Conservation (phyloP, 2,113 vertebrate genomes). For the Macquaria ambigua region DNA sequence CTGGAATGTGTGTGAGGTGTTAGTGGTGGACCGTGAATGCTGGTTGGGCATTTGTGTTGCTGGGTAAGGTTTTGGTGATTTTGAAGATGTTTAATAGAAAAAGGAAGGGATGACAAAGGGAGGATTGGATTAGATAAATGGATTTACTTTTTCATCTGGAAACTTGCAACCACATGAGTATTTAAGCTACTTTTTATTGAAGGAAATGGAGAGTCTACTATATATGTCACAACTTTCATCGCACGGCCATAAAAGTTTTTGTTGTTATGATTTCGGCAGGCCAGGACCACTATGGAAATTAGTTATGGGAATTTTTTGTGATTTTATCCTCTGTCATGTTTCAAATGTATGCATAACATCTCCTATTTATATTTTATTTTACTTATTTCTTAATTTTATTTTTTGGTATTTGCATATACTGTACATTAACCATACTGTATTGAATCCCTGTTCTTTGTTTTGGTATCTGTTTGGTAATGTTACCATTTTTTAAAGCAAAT, state of each 20-base stretch:
- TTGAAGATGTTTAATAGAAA: slow-evolving; percentile 1
- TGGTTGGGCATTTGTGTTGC: slow-evolving; percentile 18
- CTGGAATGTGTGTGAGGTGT: slow-evolving; percentile 16
- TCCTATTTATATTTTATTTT: background rate
- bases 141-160: background rate
- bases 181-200: too few species aligned
- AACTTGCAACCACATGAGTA: too few species aligned
- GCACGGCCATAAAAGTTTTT: background rate
- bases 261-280: background rate
- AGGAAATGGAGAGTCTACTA: too few species aligned
- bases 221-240: background rate
- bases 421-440: background rate
- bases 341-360: background rate
- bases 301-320: background rate
- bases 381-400: background rate
- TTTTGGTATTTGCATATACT: background rate
- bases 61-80: slow-evolving; percentile 1
- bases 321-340: background rate
- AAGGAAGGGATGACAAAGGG: background rate
- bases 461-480: background rate
- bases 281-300: background rate
- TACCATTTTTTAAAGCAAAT: background rate
- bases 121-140: background rate
- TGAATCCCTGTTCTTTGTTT: background rate
- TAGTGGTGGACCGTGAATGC: background rate